These are phyloP conservation scores for Hirudo medicinalis DNA, from an alignment of 1,140 invertebrate species.

Conservation along the genomic window DNA sequence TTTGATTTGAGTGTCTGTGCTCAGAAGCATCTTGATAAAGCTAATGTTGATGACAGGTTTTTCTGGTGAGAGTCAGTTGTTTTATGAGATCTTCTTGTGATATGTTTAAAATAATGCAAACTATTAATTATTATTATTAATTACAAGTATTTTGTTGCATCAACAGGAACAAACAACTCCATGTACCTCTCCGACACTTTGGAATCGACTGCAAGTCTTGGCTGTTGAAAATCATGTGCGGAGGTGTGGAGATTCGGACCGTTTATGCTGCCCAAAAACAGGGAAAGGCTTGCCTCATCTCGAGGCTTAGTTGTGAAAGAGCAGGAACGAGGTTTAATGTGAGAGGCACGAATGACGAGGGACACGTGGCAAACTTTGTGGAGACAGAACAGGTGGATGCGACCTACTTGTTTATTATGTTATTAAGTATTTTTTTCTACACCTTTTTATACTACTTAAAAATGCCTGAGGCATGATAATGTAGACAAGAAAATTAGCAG, in stretches of 20 bases:
- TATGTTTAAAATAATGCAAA: neutral
- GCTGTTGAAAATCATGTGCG: constrained; percentile 85
- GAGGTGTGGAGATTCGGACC: constrained; percentile 84
- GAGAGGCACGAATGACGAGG: constrained; percentile 94
- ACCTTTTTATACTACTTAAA: neutral
- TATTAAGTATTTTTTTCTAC: too few relatives aligned
- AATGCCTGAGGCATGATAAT: neutral
- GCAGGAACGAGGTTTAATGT: constrained; percentile 69
- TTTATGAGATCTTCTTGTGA: neutral
- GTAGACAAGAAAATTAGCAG: too few relatives aligned
- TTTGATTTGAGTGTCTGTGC: constrained; percentile 83
- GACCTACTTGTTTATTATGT: too few relatives aligned
- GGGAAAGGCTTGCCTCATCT: constrained; percentile 80
- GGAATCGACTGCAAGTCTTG: constrained; percentile 73
- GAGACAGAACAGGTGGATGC: constrained; percentile 78
- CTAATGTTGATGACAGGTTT: constrained; percentile 73
- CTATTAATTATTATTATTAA: neutral
- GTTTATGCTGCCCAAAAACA: constrained; percentile 85
- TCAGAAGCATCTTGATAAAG: constrained; percentile 58
- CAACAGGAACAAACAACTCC: constrained; percentile 71
- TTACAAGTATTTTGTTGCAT: neutral
- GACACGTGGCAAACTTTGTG: constrained; percentile 98
- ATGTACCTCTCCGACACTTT: constrained; percentile 76
- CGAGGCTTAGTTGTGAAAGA: constrained; percentile 85
- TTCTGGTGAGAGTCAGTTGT: constrained; percentile 58